Evolutionary conservation across 2,113 vertebrate species (phyloP).

Genomic region (Nothoprocta pentlandii): DNA sequence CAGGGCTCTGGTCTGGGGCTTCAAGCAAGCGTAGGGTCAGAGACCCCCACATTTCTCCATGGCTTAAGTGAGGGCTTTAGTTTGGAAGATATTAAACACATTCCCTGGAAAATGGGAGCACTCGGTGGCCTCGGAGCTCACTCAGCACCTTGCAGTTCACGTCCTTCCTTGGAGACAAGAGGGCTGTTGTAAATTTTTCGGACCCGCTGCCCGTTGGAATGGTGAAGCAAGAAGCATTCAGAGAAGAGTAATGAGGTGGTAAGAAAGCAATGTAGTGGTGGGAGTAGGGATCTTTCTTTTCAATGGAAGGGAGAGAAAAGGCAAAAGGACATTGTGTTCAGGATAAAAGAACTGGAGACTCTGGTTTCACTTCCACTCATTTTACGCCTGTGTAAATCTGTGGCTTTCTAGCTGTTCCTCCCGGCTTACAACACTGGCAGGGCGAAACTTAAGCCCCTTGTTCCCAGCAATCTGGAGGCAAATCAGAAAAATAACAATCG

Average conservation of each 20-base stretch:
- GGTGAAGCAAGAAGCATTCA: constrained; percentile 53
- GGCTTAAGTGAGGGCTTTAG: background rate
- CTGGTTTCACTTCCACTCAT: constrained; percentile 48
- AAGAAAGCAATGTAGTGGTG: constrained; percentile 58
- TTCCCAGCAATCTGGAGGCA: constrained; percentile 37
- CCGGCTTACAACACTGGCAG: background rate
- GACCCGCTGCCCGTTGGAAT: constrained; percentile 4
- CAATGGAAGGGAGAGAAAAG: constrained; percentile 17
- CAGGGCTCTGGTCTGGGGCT: background rate
- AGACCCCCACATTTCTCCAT: background rate
- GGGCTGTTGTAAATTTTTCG: background rate
- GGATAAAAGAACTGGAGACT: constrained; percentile 46
- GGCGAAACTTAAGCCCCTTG: constrained; percentile 50
- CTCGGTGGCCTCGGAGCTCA: background rate
- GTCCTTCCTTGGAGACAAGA: background rate
- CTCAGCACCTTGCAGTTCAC: constrained; percentile 41
- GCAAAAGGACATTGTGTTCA: constrained; percentile 40
- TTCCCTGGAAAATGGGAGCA: background rate
- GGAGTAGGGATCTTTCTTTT: constrained; percentile 54
- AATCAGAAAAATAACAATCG: constrained; percentile 3
- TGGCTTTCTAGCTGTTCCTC: background rate
- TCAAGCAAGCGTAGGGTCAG: background rate
- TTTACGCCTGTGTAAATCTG: constrained; percentile 47
- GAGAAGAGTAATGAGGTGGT: constrained; percentile 63
- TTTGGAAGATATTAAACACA: background rate